phyloP scores from a whole-genome alignment of 2,888 invertebrate species.

The Trilocha varians region DNA sequence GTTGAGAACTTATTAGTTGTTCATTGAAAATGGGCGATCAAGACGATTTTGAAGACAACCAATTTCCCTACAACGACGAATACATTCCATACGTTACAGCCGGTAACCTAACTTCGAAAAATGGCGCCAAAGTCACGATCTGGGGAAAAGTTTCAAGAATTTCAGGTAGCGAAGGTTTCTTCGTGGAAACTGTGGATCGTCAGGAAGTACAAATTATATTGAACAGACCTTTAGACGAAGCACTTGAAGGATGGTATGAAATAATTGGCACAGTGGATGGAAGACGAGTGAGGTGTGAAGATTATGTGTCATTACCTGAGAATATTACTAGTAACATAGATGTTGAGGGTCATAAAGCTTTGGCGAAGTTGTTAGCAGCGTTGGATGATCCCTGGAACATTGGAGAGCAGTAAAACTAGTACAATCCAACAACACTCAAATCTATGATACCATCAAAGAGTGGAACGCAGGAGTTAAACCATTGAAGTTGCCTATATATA shows the following conservation, averaged over 20 bases:
- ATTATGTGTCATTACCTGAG: constrained; percentile 51
- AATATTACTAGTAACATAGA: constrained; percentile 57
- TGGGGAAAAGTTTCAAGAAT: constrained; percentile 67
- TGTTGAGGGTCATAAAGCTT: constrained; percentile 53
- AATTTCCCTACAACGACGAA: constrained; percentile 64
- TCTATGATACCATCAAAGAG: too few species aligned
- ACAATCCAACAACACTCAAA: too few species aligned
- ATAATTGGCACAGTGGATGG: constrained; percentile 62
- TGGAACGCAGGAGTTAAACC: too few species aligned
- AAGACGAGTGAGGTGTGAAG: constrained; percentile 57
- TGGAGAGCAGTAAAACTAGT: too few species aligned
- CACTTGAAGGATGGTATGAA: constrained; percentile 66
- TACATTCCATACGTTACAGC: constrained; percentile 63
- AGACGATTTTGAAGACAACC: constrained; percentile 61
- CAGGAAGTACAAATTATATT: constrained; percentile 57
- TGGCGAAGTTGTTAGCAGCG: constrained; percentile 50
- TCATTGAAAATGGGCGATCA: constrained; percentile 45
- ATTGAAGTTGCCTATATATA: too few species aligned
- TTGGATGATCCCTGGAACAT: constrained; percentile 67
- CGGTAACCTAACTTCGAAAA: constrained; percentile 54
- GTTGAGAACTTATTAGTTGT: neutral
- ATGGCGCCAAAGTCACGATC: constrained; percentile 59
- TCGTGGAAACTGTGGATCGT: constrained; percentile 60
- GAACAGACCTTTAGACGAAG: constrained; percentile 48
- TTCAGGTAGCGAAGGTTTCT: constrained; percentile 57